phyloP scores from a whole-genome alignment of 2,888 invertebrate genomes.

The Rhabditophanes sp. region DNA sequence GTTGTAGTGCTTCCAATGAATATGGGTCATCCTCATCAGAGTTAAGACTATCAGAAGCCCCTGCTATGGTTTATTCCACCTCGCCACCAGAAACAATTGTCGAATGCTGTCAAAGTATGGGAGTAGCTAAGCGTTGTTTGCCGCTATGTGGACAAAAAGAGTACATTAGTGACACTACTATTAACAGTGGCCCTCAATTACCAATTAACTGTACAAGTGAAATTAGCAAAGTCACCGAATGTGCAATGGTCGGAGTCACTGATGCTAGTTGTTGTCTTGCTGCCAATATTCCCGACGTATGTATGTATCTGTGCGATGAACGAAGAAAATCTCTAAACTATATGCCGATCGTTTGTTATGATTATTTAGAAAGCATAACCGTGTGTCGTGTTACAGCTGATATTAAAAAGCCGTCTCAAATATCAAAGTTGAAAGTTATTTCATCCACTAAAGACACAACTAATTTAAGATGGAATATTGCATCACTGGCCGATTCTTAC shows the following conservation, averaged over 20 bases:
- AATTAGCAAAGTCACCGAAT: conserved; percentile 18
- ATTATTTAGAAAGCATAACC: too few species aligned
- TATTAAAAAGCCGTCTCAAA: too few species aligned
- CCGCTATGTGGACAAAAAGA: conserved; percentile 17
- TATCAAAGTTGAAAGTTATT: too few species aligned
- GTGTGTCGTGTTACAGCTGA: too few species aligned
- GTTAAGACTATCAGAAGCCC: conserved; percentile 9
- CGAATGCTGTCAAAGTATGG: conserved; percentile 13
- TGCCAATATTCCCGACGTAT: too few species aligned
- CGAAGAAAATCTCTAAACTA: too few species aligned
- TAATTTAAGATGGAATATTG: too few species aligned
- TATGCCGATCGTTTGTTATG: too few species aligned
- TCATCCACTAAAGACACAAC: too few species aligned
- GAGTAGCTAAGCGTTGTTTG: conserved; percentile 14
- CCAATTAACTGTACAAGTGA: conserved; percentile 9
- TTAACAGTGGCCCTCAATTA: conserved; percentile 2
- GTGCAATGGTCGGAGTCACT: conserved; percentile 17
- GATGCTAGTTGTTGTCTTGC: conserved; percentile 6
- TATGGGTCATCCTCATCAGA: conserved; percentile 12
- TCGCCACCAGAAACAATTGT: conserved; percentile 18
- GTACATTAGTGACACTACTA: conserved; percentile 4
- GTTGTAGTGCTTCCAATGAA: conserved; percentile 16
- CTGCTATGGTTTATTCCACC: too few species aligned
- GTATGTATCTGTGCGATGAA: neutral
- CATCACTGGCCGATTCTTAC: too few species aligned